Base-by-base conservation (phyloP, 2,888 invertebrate species). In the Lysandra bellargus region DNA sequence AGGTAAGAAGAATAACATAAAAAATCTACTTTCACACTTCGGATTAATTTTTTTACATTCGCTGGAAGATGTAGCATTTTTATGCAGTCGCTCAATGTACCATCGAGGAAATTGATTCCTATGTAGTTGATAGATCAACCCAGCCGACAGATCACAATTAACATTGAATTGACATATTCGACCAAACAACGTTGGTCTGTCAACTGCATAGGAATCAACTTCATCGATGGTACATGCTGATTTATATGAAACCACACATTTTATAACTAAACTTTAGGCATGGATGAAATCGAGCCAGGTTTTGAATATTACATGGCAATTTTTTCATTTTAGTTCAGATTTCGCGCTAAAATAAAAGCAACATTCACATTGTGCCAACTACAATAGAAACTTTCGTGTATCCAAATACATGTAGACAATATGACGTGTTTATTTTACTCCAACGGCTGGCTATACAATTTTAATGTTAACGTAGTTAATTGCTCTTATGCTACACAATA, bases 321-420 rank as follows among this genome's bases (percentile, higher is more conserved):
- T 64, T 69, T 69, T 69, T 14, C 33, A 33, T 69, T 69, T 69
- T 69, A 69, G 69, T 69, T 69, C 69, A 37, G 33, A 69, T 69
- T 69, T 69, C 33, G 64, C 64, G 5, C 14, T 69, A 69, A 69
- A 69, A 69, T 37, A 69, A 69, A 33, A 69, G 33, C 69, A 69
- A 69, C 23, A 37, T 69, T 33, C 23, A 69, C 69, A 37, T 69
- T 69, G 33, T 69, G 69, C 17, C 33, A 37, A 33, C 69, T 69
- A 69, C 69, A 69, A 69, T 69, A 69, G 69, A 33, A 69, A 69
- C 69, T 69, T 69, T 69, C 69, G 33, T 69, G 33, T 69, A 37
- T 69, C 69, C 69, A 69, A 69, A 69, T 69, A 69, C 69, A 69
- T 33, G 33, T 69, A 69, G 69, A 69, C 69, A 69, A 69, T 37